A percentile compares a stretch with the other conserved stretches of the same genome.
Evolutionary conservation across 2,888 invertebrate species (phyloP).

Genomic region (Polia nebulosa): DNA sequence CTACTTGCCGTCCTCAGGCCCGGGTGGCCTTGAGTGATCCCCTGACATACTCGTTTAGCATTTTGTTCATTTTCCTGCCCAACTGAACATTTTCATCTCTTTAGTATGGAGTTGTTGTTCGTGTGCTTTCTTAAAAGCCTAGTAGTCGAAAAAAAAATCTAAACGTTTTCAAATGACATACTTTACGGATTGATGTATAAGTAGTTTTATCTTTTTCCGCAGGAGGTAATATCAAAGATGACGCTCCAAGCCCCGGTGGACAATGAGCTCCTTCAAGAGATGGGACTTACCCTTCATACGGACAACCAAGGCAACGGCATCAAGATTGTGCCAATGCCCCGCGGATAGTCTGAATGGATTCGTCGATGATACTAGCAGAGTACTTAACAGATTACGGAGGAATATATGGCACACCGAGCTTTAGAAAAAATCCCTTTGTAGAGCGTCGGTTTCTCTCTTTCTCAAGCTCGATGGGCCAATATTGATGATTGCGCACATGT

Average conservation of each 20-base stretch:
- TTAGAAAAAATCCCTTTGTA: slow-evolving; percentile 3
- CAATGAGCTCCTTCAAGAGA: slow-evolving; percentile 92
- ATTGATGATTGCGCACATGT: neutral
- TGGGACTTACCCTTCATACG: slow-evolving; percentile 93
- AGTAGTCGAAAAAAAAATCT: too few relatives aligned
- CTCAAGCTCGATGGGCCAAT: slow-evolving; percentile 8
- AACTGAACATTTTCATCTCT: too few relatives aligned
- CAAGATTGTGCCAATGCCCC: slow-evolving; percentile 86
- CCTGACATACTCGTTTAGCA: too few relatives aligned
- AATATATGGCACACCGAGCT: neutral
- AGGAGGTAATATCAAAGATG: slow-evolving; percentile 92
- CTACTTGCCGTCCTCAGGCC: too few relatives aligned
- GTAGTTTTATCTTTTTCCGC: slow-evolving; percentile 48
- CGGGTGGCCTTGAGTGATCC: too few relatives aligned
- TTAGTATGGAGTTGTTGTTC: too few relatives aligned
- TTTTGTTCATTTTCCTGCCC: too few relatives aligned
- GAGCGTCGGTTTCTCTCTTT: neutral
- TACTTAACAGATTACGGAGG: too few relatives aligned
- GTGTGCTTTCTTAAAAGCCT: too few relatives aligned
- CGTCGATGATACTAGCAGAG: neutral
- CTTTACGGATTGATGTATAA: neutral
- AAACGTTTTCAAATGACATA: neutral
- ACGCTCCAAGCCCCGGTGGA: slow-evolving; percentile 93
- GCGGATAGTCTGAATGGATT: slow-evolving; percentile 62
- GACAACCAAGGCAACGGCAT: slow-evolving; percentile 90